These are phyloP conservation scores for Drosophila cognata DNA, from an alignment of 2,888 invertebrate genomes.

Conservation along the genomic window DNA sequence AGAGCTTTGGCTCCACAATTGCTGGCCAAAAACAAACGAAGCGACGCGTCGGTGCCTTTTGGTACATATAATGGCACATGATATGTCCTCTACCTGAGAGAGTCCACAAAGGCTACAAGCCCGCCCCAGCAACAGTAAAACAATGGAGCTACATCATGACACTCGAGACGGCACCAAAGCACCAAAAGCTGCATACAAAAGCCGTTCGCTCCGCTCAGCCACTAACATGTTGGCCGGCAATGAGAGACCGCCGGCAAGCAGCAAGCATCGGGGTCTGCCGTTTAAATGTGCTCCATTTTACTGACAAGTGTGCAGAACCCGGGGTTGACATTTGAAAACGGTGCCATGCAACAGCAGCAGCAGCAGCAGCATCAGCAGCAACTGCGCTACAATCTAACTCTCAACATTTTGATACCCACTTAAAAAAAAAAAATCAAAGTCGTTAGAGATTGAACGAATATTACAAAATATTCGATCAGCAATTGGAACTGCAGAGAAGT, in stretches of 20 bases:
- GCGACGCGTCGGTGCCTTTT: conserved; percentile 67
- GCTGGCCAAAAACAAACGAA: conserved; percentile 38
- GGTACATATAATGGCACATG: conserved; percentile 72
- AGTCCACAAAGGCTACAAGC: conserved; percentile 24
- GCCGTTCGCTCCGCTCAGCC: conserved; percentile 31
- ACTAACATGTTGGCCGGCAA: conserved; percentile 26
- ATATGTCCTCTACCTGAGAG: conserved; percentile 78
- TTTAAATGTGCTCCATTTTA: conserved; percentile 82
- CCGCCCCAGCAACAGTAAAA: conserved; percentile 37
- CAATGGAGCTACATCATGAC: conserved; percentile 61
- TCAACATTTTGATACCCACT: not conserved
- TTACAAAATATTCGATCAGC: not conserved
- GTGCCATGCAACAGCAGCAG: conserved; percentile 46
- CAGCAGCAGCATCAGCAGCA: not conserved
- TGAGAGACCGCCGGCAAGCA: conserved; percentile 22
- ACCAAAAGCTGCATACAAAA: conserved; percentile 67
- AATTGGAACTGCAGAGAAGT: not conserved
- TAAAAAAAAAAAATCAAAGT: not conserved
- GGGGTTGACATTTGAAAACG: conserved; percentile 74
- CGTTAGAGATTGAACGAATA: not conserved
- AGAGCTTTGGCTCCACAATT: conserved; percentile 40
- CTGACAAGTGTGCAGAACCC: conserved; percentile 77
- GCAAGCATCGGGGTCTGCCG: conserved; percentile 41
- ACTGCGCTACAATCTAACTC: not conserved
- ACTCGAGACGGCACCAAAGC: conserved; percentile 67